A percentile compares a stretch with the other conserved stretches of the same genome.
Conservation (phyloP, 2,888 invertebrate genomes). For the Bombylius major region DNA sequence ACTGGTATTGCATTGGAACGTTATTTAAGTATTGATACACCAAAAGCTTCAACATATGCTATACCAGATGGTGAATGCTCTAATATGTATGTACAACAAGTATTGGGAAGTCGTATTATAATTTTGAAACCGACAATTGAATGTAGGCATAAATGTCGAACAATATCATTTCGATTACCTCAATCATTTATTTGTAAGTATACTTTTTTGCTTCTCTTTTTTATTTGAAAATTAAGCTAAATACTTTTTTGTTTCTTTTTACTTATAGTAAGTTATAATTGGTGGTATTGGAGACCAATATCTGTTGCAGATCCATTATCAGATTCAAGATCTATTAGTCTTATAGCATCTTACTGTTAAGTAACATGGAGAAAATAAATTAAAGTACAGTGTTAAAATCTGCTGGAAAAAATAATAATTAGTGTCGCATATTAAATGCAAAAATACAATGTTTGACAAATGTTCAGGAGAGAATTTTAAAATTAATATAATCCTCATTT, state of each 20-base stretch:
- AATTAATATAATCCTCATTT: too few relatives aligned
- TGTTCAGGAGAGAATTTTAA: too few relatives aligned
- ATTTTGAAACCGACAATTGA: constrained; percentile 63
- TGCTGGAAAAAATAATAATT: too few relatives aligned
- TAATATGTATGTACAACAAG: constrained; percentile 61
- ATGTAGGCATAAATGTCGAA: constrained; percentile 57
- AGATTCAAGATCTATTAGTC: constrained; percentile 45
- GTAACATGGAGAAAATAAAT: too few relatives aligned
- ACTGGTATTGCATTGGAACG: constrained; percentile 68
- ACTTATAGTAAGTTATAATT: constrained; percentile 54
- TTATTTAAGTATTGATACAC: constrained; percentile 61
- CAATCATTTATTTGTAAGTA: constrained; percentile 65
- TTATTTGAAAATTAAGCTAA: neutral
- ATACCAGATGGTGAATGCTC: constrained; percentile 74
- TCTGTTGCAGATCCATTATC: constrained; percentile 49
- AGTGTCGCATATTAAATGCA: too few relatives aligned
- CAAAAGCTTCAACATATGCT: constrained; percentile 48
- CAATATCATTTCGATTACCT: constrained; percentile 56
- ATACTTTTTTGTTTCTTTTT: constrained; percentile 21
- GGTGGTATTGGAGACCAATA: constrained; percentile 63
- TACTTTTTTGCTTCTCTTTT: neutral
- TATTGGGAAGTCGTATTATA: constrained; percentile 58
- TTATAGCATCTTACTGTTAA: constrained; percentile 54
- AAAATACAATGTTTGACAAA: too few relatives aligned
- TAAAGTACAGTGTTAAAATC: too few relatives aligned